A percentile compares a stretch with the other conserved stretches of the same genome.
Conservation (phyloP, 64 coral and sea anemone species). For the Catalaphyllia jardinei region DNA sequence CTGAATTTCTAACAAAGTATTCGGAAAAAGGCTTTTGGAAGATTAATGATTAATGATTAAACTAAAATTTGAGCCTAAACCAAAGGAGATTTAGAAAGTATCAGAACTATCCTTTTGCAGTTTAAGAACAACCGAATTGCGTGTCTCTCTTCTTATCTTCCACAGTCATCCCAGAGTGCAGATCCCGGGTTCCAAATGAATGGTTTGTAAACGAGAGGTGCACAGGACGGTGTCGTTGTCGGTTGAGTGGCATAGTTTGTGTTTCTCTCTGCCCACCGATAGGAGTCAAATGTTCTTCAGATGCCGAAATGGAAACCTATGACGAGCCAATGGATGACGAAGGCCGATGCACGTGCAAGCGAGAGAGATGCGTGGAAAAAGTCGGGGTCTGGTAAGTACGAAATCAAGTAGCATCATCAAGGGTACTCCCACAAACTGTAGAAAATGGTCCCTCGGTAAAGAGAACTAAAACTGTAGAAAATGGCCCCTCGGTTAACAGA, state of each 20-base stretch:
- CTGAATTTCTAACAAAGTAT: no score
- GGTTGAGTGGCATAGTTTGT: not conserved
- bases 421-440: no score
- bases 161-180: not conserved
- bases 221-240: constrained; percentile 1
- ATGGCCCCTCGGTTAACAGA: no score
- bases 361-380: constrained; percentile 4
- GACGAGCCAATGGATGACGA: not conserved
- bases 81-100: not conserved
- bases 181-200: not conserved
- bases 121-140: not conserved
- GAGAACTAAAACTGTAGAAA: no score
- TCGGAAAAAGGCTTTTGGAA: no score
- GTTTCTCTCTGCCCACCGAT: constrained; percentile 9
- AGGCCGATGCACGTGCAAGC: not conserved
- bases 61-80: no score
- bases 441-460: no score
- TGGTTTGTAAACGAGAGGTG: constrained; percentile 4
- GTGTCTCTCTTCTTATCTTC: not conserved
- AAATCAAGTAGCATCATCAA: not conserved
- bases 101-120: not conserved
- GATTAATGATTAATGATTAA: no score
- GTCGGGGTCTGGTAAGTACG: not conserved
- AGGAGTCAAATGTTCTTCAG: not conserved
- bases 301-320: not conserved